Evolutionary conservation across 92 coral and sea anemone genomes (phyloP).

Genomic region (Zoanthus sociatus): DNA sequence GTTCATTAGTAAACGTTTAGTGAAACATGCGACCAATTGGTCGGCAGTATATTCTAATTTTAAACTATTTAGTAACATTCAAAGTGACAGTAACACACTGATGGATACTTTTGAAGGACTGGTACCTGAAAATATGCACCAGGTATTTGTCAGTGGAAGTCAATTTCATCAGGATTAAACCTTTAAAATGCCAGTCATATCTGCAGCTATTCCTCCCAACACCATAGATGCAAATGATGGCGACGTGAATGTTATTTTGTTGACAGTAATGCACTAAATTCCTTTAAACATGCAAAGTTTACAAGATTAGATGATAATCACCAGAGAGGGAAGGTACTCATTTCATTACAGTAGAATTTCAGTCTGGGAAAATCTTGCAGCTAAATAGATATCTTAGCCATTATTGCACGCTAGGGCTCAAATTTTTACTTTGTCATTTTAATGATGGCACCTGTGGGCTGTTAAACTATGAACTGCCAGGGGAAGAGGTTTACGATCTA

Average conservation of each 20-base stretch:
- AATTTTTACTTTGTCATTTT: constrained; percentile 1
- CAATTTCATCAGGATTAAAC: constrained; percentile 15
- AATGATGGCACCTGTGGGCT: constrained; percentile 22
- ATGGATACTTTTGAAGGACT: neutral
- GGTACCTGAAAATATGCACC: constrained; percentile 22
- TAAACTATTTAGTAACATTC: neutral
- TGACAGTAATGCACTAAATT: constrained; percentile 7
- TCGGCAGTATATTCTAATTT: neutral
- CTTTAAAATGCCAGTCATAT: constrained; percentile 1
- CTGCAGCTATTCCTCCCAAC: constrained; percentile 30
- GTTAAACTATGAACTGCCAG: constrained; percentile 21
- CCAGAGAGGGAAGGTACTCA: constrained; percentile 13
- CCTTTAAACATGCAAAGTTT: constrained; percentile 9
- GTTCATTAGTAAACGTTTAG: too few relatives aligned
- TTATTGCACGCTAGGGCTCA: constrained; percentile 16
- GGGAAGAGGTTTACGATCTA: constrained; percentile 21
- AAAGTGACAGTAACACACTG: neutral
- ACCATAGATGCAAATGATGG: constrained; percentile 46
- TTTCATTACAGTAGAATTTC: constrained; percentile 5
- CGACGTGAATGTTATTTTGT: constrained; percentile 15
- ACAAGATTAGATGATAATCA: constrained; percentile 42
- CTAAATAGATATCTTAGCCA: constrained; percentile 23
- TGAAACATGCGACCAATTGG: too few relatives aligned
- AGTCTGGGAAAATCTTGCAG: neutral
- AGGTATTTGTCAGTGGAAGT: constrained; percentile 11